phyloP scores from a whole-genome alignment of 2,797 vertebrate species.

The Aldrovandia affinis region DNA sequence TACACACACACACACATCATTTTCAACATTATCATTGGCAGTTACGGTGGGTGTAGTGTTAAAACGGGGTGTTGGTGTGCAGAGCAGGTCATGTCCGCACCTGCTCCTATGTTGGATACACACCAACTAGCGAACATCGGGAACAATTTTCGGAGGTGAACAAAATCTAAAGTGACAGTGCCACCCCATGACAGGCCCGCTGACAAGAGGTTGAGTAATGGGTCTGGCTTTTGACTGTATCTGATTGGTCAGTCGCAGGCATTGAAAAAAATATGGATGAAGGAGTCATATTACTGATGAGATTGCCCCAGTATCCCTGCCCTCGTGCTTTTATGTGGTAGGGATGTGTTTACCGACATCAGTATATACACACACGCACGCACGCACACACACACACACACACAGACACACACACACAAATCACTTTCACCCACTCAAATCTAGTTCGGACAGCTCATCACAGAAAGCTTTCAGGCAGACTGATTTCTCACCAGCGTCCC shows the following conservation, averaged over 20 bases:
- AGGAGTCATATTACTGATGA: slow-evolving; percentile 4
- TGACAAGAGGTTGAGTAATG: background rate
- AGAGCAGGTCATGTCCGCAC: no score
- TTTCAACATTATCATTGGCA: no score
- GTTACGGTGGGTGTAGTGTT: no score
- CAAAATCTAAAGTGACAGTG: background rate
- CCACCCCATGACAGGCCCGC: background rate
- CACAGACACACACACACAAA: background rate
- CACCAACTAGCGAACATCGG: background rate
- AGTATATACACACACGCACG: background rate
- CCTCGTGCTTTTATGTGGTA: background rate
- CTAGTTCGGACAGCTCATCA: background rate
- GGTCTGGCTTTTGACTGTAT: background rate
- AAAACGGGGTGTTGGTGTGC: no score
- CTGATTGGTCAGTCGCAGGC: background rate
- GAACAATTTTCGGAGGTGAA: background rate
- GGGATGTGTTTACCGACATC: background rate
- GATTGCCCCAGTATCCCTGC: background rate
- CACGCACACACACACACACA: background rate
- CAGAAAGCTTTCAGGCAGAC: background rate
- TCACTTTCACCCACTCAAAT: background rate
- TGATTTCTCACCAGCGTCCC: background rate
- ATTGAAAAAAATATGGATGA: background rate
- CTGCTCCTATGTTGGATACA: no score
- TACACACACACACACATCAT: no score